Conservation (phyloP, 1,140 invertebrate species). For the Branchinecta lynchi region DNA sequence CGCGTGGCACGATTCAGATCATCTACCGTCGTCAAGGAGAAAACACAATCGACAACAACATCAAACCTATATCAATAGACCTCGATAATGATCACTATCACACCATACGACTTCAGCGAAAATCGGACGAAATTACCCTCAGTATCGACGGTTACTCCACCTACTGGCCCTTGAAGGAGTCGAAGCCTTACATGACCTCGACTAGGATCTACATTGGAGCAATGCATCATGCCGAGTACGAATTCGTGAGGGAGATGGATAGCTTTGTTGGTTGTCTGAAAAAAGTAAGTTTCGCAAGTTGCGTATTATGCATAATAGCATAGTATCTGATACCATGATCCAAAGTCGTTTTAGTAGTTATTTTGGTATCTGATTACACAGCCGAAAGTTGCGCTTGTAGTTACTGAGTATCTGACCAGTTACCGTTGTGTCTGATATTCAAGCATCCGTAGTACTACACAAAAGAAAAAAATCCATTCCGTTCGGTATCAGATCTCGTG, state of each 20-base stretch:
- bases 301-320: too few relatives aligned
- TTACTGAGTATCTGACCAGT: too few relatives aligned
- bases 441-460: too few relatives aligned
- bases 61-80: not conserved
- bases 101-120: not conserved
- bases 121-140: not conserved
- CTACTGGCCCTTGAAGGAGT: slow-evolving; percentile 1
- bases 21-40: not conserved
- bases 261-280: not conserved
- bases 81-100: slow-evolving; percentile 1
- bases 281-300: not conserved
- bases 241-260: not conserved
- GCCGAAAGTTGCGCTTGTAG: too few relatives aligned
- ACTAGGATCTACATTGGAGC: not conserved
- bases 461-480: too few relatives aligned
- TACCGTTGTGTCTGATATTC: too few relatives aligned
- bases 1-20: slow-evolving; percentile 2
- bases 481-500: too few relatives aligned
- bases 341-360: too few relatives aligned
- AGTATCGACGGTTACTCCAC: not conserved
- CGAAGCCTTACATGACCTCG: not conserved
- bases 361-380: too few relatives aligned
- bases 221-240: not conserved
- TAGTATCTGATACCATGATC: too few relatives aligned
- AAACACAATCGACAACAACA: not conserved